Conservation (phyloP, 1,140 invertebrate species). For the silkworm (Bombyx mori) region DNA sequence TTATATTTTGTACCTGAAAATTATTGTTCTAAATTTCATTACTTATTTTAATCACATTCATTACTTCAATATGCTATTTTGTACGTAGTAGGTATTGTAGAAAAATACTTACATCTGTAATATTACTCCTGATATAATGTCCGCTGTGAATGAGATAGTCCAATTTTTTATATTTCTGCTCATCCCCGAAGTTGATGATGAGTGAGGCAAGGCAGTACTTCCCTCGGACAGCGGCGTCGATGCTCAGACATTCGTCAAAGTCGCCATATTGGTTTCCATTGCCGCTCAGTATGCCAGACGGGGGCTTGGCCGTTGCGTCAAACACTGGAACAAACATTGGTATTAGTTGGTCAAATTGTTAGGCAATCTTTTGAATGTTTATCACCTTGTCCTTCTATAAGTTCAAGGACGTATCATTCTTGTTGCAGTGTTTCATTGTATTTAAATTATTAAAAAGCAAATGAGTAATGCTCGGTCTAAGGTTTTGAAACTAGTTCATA, state of each 20-base stretch:
- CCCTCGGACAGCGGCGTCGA: constrained; percentile 62
- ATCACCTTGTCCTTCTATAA: constrained; percentile 5
- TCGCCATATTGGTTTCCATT: constrained; percentile 77
- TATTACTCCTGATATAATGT: constrained; percentile 72
- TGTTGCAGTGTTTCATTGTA: no score
- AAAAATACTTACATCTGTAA: constrained; percentile 73
- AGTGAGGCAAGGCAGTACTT: constrained; percentile 75
- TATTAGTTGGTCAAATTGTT: constrained; percentile 1
- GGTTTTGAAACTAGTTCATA: no score
- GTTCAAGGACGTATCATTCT: constrained; percentile 2
- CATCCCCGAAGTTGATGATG: constrained; percentile 60
- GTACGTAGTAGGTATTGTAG: neutral
- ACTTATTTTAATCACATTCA: neutral
- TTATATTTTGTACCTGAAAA: neutral
- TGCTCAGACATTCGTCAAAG: constrained; percentile 74
- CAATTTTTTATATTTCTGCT: constrained; percentile 52
- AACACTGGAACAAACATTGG: constrained; percentile 71
- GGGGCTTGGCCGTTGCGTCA: constrained; percentile 74
- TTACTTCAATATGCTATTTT: neutral
- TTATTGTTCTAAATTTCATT: neutral
- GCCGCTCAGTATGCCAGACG: constrained; percentile 74
- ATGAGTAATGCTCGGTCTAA: no score
- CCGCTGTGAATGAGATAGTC: constrained; percentile 73
- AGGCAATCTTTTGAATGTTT: neutral
- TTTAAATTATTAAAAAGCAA: no score